phyloP scores from a whole-genome alignment of 2,113 vertebrate genomes.

The Amazona guildingii region DNA sequence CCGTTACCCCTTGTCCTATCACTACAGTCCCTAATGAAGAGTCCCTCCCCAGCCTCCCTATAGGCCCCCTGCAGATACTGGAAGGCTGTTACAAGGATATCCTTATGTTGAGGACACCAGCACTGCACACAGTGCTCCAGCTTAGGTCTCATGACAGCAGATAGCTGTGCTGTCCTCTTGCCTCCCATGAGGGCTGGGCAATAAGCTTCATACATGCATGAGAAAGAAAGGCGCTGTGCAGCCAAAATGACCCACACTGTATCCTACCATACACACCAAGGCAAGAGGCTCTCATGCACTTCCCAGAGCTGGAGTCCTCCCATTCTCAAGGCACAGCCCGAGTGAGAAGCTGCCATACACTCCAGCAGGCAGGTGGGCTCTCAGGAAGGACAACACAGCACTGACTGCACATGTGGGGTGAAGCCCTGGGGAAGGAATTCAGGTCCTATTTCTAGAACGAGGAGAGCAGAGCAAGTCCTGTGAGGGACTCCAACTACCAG shows the following conservation, averaged over 20 bases:
- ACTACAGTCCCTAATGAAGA: no score
- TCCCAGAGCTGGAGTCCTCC: neutral
- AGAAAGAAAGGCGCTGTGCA: neutral
- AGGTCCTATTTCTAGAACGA: neutral
- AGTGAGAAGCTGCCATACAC: fast-evolving
- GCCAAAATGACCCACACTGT: neutral
- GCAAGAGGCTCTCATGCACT: neutral
- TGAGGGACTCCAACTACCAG: neutral
- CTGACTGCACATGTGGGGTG: neutral
- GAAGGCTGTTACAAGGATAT: neutral
- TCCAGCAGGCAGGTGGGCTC: neutral
- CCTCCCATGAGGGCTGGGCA: neutral
- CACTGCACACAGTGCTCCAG: neutral
- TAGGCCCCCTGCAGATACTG: no score
- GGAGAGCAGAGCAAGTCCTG: neutral
- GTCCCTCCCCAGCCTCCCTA: no score
- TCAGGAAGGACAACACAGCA: neutral
- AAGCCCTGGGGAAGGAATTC: neutral
- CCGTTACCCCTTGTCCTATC: no score
- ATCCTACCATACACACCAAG: neutral
- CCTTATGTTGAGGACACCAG: neutral
- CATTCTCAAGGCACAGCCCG: neutral
- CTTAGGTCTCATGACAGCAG: neutral
- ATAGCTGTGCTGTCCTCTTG: fast-evolving
- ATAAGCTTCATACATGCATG: fast-evolving